phyloP scores from a whole-genome alignment of 1,140 invertebrate species.

The Anagrus nilaparvatae region DNA sequence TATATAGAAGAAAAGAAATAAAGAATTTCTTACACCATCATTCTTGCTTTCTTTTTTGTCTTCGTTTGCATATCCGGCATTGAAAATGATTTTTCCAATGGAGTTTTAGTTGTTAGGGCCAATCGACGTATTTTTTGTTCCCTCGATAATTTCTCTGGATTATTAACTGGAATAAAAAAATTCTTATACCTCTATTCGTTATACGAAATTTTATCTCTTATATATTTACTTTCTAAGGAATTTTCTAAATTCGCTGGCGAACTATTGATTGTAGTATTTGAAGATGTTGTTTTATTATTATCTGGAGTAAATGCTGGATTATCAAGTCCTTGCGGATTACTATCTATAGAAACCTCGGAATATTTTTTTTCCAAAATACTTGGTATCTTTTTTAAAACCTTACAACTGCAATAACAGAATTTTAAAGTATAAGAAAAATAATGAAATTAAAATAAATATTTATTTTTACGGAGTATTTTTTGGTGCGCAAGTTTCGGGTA shows the following conservation, averaged over 20 bases:
- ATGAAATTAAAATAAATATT: constrained; percentile 3
- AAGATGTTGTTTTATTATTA: constrained; percentile 18
- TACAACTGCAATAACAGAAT: constrained; percentile 15
- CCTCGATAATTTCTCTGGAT: constrained; percentile 13
- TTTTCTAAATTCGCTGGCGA: too few relatives aligned
- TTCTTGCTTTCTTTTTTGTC: constrained; percentile 55
- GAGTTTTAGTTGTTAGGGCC: constrained; percentile 40
- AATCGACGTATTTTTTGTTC: constrained; percentile 26
- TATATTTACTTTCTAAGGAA: too few relatives aligned
- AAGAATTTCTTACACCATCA: constrained; percentile 51
- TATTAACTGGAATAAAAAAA: constrained; percentile 14
- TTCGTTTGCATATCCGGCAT: constrained; percentile 73
- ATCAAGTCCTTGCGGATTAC: constrained; percentile 21
- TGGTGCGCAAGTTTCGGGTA: constrained; percentile 24
- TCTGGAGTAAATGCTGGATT: constrained; percentile 32
- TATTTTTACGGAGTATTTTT: constrained; percentile 27
- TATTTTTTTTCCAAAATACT: constrained; percentile 18
- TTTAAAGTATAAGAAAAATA: neutral
- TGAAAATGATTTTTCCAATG: constrained; percentile 67
- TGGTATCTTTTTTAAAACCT: constrained; percentile 15
- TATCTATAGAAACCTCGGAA: constrained; percentile 15
- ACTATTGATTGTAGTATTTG: constrained; percentile 22
- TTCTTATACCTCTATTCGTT: too few relatives aligned
- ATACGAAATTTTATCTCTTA: too few relatives aligned
- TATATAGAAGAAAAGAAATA: neutral